These are phyloP conservation scores for Tipula confusa DNA, from an alignment of 2,888 invertebrate species.

Conservation along the genomic window DNA sequence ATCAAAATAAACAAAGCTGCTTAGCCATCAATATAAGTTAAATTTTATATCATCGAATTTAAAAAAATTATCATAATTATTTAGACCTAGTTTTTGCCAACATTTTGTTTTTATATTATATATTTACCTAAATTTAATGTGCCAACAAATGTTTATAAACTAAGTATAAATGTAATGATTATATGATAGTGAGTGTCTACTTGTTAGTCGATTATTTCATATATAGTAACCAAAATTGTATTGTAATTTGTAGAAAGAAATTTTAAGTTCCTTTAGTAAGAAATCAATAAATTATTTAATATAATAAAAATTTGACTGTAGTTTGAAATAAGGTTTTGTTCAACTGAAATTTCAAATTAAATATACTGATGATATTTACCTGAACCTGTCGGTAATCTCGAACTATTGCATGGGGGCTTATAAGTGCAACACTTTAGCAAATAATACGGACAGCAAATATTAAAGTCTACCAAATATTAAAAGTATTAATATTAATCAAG, in stretches of 20 bases:
- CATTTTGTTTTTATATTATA: not conserved
- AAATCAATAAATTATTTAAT: not conserved
- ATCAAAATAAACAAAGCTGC: not conserved
- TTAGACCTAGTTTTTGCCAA: not conserved
- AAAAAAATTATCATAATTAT: too few species aligned
- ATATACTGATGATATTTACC: too few species aligned
- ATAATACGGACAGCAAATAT: too few species aligned
- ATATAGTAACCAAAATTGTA: not conserved
- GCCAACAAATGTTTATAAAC: not conserved
- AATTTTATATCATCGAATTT: not conserved
- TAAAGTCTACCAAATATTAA: too few species aligned
- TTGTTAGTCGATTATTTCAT: not conserved
- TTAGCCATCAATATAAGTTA: not conserved
- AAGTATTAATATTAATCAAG: too few species aligned
- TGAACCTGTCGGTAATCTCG: too few species aligned
- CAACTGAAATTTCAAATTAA: too few species aligned
- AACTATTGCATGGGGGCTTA: too few species aligned
- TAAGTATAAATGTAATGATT: not conserved
- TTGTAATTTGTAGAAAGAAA: not conserved
- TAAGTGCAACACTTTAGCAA: too few species aligned
- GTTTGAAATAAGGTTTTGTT: not conserved
- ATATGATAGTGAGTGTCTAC: not conserved
- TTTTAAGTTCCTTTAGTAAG: not conserved
- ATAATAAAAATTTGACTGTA: not conserved
- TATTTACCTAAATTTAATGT: not conserved